Conservation (phyloP, 37 sponge, comb jelly and placozoan species). For the Eunapius fragilis region DNA sequence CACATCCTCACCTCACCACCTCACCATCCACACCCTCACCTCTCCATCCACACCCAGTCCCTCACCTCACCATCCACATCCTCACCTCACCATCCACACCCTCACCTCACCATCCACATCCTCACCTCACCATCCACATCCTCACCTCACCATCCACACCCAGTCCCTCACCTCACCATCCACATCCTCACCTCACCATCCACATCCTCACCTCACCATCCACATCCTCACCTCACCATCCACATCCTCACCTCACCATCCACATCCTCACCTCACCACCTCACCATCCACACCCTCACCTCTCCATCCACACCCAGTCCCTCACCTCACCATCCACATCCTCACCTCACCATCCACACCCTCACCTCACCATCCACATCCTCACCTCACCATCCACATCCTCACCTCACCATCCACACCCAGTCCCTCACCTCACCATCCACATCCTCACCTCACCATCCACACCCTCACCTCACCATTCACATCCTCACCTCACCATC, state of each 20-base stretch:
- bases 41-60: too few relatives aligned
- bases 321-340: background rate
- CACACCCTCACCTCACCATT: background rate
- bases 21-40: background rate
- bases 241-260: too few relatives aligned
- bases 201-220: background rate
- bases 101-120: too few relatives aligned
- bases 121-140: background rate
- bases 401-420: slow-evolving; percentile 6
- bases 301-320: too few relatives aligned
- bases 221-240: background rate
- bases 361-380: too few relatives aligned
- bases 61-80: background rate
- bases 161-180: background rate
- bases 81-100: background rate
- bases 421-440: background rate
- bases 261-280: background rate
- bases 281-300: background rate
- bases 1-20: background rate
- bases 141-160: slow-evolving; percentile 6
- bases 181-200: too few relatives aligned
- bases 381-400: background rate
- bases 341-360: background rate
- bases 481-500: background rate
- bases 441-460: too few relatives aligned